Conservation (phyloP, 2,113 vertebrate genomes). For the Tragelaphus strepsiceros region DNA sequence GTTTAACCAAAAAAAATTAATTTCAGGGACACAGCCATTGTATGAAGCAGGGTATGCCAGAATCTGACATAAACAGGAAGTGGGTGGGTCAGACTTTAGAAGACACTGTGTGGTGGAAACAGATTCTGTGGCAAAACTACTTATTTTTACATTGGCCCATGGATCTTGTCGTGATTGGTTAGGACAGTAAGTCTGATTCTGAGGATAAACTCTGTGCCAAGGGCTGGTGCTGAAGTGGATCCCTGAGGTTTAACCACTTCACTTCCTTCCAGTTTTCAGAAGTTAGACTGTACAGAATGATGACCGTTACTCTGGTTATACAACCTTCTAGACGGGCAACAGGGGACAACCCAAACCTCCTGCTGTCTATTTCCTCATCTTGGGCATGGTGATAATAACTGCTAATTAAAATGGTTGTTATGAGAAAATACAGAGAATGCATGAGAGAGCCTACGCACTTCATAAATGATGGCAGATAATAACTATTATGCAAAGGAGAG, state of each 20-base stretch:
- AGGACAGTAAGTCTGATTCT: neutral
- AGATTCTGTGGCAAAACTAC: neutral
- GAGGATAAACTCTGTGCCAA: neutral
- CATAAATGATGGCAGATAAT: neutral
- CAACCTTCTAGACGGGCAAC: neutral
- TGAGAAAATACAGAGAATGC: neutral
- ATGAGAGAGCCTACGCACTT: neutral
- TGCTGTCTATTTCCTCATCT: neutral
- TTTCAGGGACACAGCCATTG: neutral
- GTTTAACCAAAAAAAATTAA: constrained; percentile 14
- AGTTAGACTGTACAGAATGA: fast-evolving
- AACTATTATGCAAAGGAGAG: neutral
- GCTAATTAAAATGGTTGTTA: neutral
- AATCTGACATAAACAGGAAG: constrained; percentile 11
- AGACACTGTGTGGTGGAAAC: neutral
- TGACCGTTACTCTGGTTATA: no score
- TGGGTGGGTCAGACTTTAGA: neutral
- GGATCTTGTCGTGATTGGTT: neutral
- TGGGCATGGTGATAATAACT: neutral
- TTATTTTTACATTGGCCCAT: neutral
- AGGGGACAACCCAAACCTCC: neutral
- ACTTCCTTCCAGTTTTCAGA: neutral
- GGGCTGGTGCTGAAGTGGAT: neutral
- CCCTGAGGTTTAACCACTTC: neutral
- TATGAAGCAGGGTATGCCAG: neutral